Evolutionary conservation across 2,888 invertebrate species (phyloP), one percentile per base, ranked within the genome.

Genomic region (Pherbina coryleti): DNA sequence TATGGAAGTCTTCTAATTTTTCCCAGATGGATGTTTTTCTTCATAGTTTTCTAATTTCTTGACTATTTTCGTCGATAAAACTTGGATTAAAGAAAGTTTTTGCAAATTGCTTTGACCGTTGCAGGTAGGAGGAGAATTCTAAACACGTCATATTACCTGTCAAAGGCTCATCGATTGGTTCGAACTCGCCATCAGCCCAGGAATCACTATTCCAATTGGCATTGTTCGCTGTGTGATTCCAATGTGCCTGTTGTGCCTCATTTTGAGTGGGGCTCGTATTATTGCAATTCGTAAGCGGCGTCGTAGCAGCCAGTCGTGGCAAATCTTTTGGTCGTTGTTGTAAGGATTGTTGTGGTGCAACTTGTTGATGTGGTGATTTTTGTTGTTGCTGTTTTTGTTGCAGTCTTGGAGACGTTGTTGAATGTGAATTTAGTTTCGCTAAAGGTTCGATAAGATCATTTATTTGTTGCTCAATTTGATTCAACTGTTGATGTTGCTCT

Each of bases 111-210:
- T 57, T n/a, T 72, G 25, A n/a, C n/a, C n/a, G n/a, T n/a, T n/a
- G n/a, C n/a, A n/a, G n/a, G n/a, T n/a, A n/a, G n/a, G n/a, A n/a
- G n/a, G n/a, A n/a, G n/a, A n/a, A n/a, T n/a, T n/a, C n/a, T n/a
- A n/a, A n/a, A n/a, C n/a, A n/a, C n/a, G n/a, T n/a, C n/a, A n/a
- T n/a, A n/a, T 81, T 81, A 93, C 93, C 92, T 80, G 92, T 91
- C 57, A 89, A 90, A 75, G 92, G 90, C 84, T 93, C 95, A 86
- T 95, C 95, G 28, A 95, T 91, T 3, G 95, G 94, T 86, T 95
- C 95, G 88, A 95, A 95, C 89, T 95, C 95, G 3, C 93, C 92
- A 85, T 95, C 95, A 81, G 95, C 95, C 95, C 95, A 95, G 28
- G 92, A 91, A 84, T 89, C 84, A 88, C 89, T 90, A 82, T 89